phyloP scores from a whole-genome alignment of 2,888 invertebrate species.

The Gandaritis pyraliata region DNA sequence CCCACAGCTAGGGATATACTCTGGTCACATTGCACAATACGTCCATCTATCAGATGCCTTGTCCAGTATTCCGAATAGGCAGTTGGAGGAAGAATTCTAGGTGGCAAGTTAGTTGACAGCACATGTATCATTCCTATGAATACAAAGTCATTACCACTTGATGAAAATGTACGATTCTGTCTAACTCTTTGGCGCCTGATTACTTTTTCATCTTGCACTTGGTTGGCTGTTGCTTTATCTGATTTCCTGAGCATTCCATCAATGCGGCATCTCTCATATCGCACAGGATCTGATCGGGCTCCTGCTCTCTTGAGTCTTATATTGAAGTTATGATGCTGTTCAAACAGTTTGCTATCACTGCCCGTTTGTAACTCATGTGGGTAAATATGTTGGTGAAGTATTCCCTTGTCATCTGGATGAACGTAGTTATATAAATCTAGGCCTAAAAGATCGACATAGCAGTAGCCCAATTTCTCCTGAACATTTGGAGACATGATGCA shows the following conservation, averaged over 20 bases:
- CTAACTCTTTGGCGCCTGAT: slow-evolving; percentile 80
- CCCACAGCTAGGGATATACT: slow-evolving; percentile 95
- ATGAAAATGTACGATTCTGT: slow-evolving; percentile 79
- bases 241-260: slow-evolving; percentile 86
- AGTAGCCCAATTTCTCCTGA: slow-evolving; percentile 93
- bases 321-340: slow-evolving; percentile 83
- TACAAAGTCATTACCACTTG: slow-evolving; percentile 86
- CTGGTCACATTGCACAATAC: slow-evolving; percentile 95
- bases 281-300: slow-evolving; percentile 88
- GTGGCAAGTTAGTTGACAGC: slow-evolving; percentile 83
- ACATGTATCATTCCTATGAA: slow-evolving; percentile 90
- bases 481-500: slow-evolving; percentile 93
- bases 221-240: slow-evolving; percentile 83
- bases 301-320: slow-evolving; percentile 87
- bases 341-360: slow-evolving; percentile 64
- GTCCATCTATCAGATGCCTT: slow-evolving; percentile 94
- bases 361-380: slow-evolving; percentile 78
- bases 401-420: slow-evolving; percentile 92
- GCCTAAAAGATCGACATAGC: slow-evolving; percentile 94
- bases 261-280: slow-evolving; percentile 88
- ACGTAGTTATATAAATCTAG: slow-evolving; percentile 93
- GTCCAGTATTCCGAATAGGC: slow-evolving; percentile 94
- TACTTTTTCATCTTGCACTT: slow-evolving; percentile 79
- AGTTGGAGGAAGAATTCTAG: slow-evolving; percentile 83
- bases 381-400: slow-evolving; percentile 88